Evolutionary conservation across 2,797 vertebrate genomes (phyloP).

Genomic region (Halcyon badia): DNA sequence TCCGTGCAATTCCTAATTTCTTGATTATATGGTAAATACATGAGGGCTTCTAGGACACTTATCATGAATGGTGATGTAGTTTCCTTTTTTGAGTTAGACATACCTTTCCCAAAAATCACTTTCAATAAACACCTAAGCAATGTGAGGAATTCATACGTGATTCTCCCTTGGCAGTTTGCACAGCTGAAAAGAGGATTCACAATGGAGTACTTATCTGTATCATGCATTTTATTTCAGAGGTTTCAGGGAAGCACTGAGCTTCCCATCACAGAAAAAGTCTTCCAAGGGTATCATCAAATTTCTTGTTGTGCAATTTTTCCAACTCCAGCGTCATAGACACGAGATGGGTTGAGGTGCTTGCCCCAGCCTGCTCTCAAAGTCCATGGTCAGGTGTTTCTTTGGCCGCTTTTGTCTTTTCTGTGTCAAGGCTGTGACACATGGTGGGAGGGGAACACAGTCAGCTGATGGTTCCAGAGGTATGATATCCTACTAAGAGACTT

Average conservation of each 20-base stretch:
- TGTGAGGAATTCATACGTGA: not conserved
- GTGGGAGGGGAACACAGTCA: not conserved
- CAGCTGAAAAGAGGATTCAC: not conserved
- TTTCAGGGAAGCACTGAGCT: not conserved
- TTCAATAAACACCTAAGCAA: not conserved
- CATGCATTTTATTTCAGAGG: not conserved
- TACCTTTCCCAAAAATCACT: not conserved
- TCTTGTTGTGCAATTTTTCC: not conserved
- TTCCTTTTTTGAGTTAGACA: not conserved
- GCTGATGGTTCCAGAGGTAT: slow-evolving; percentile 47
- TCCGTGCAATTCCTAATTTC: not conserved
- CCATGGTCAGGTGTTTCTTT: not conserved
- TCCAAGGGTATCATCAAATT: not conserved
- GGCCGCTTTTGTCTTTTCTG: not conserved
- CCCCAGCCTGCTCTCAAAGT: not conserved
- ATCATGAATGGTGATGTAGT: not conserved
- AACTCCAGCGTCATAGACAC: not conserved
- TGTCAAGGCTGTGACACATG: not conserved
- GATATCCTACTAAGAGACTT: slow-evolving; percentile 39
- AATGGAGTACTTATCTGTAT: not conserved
- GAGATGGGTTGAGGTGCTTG: not conserved
- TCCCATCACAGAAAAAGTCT: not conserved
- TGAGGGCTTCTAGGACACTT: not conserved
- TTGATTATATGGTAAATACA: not conserved
- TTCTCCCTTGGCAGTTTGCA: not conserved